A percentile compares a stretch with the other conserved stretches of the same genome.
phyloP scores from a whole-genome alignment of 1,140 invertebrate species.

The Drosophila truncata region DNA sequence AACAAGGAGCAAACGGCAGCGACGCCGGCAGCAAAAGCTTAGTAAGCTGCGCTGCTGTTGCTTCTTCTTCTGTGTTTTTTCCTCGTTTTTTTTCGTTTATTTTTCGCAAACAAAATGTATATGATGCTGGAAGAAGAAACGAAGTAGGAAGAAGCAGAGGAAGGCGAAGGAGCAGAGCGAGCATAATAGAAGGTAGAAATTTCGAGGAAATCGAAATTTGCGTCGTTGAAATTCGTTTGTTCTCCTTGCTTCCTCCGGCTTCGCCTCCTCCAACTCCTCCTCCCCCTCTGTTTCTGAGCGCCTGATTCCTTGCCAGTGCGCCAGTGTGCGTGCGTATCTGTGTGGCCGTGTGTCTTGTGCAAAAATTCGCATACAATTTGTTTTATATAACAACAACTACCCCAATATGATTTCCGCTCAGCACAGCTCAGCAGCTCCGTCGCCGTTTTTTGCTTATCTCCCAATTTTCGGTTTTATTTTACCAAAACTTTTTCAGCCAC shows the following conservation, averaged over 20 bases:
- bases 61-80: constrained; percentile 45
- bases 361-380: constrained; percentile 56
- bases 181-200: constrained; percentile 82
- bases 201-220: constrained; percentile 82
- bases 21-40: constrained; percentile 72
- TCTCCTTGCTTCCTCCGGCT: constrained; percentile 18
- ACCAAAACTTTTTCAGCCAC: constrained; percentile 32
- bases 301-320: constrained; percentile 34
- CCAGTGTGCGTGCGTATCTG: constrained; percentile 2
- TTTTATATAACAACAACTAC: constrained; percentile 77
- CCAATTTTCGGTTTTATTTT: constrained; percentile 51
- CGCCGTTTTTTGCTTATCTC: constrained; percentile 68
- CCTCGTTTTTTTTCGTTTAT: constrained; percentile 18
- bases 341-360: constrained; percentile 31
- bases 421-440: constrained; percentile 49
- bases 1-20: constrained; percentile 71
- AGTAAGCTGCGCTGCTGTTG: constrained; percentile 74
- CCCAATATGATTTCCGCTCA: constrained; percentile 72
- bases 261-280: constrained; percentile 3
- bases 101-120: constrained; percentile 73
- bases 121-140: constrained; percentile 44
- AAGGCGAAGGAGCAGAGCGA: constrained; percentile 46
- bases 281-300: constrained; percentile 26
- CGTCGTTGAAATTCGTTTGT: constrained; percentile 72
- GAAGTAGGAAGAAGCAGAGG: constrained; percentile 43